Percentiles rank a stretch among this genome's conserved stretches.
Conservation (phyloP, 2,888 invertebrate genomes). For the Orchesellides sinensis region DNA sequence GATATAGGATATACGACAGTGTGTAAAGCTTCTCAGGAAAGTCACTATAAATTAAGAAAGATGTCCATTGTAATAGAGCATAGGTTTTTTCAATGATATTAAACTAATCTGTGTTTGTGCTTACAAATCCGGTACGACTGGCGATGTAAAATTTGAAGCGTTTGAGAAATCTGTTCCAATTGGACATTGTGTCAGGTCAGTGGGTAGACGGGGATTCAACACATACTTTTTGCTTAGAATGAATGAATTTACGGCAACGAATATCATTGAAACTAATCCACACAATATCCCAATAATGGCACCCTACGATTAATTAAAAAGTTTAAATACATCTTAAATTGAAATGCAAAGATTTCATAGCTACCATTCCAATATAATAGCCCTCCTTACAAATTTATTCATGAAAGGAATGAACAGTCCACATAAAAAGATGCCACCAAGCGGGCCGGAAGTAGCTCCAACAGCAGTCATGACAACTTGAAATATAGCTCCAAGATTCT, state of each 20-base stretch:
- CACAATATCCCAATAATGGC: conserved; percentile 62
- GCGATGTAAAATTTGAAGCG: conserved; percentile 15
- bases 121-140: conserved; percentile 40
- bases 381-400: conserved; percentile 68
- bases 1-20: conserved; percentile 69
- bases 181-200: conserved; percentile 54
- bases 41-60: conserved; percentile 51
- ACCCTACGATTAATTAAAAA: conserved; percentile 41
- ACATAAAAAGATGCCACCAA: conserved; percentile 68
- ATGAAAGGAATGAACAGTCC: conserved; percentile 72
- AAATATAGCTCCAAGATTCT: conserved; percentile 68
- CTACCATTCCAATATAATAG: too few relatives aligned
- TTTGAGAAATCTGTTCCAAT: conserved; percentile 46
- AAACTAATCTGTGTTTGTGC: not conserved
- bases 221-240: conserved; percentile 29
- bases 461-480: conserved; percentile 63
- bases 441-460: conserved; percentile 55
- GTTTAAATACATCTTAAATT: too few relatives aligned
- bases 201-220: conserved; percentile 52
- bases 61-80: not conserved
- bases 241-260: conserved; percentile 44
- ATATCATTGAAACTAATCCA: conserved; percentile 60
- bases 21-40: conserved; percentile 71
- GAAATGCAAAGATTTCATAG: too few relatives aligned
- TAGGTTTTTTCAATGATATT: not conserved